Percentiles rank a stretch among this genome's conserved stretches.
Conservation (phyloP, 2,113 vertebrate genomes). For the Condylura cristata region DNA sequence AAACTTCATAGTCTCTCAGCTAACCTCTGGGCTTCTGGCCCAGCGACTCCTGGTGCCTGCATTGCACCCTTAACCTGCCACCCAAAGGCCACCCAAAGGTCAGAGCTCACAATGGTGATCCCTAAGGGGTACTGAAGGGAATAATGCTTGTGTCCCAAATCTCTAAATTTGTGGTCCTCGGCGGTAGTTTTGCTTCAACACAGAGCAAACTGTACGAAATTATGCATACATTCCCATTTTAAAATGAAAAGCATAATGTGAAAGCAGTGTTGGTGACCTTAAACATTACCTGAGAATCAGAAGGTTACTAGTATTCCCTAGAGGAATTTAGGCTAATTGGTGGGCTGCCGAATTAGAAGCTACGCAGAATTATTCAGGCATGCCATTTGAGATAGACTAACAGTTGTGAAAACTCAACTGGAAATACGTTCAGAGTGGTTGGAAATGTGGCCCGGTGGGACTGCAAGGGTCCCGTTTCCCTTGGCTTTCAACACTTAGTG, state of each 20-base stretch:
- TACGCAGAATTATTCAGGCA: not conserved
- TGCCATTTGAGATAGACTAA: not conserved
- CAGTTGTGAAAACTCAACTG: not conserved
- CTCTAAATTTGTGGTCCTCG: not conserved
- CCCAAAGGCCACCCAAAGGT: not conserved
- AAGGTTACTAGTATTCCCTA: not conserved
- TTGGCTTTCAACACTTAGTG: not conserved
- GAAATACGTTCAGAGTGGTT: not conserved
- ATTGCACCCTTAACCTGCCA: not conserved
- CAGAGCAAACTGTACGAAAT: not conserved
- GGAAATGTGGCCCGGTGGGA: not conserved
- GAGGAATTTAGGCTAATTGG: constrained; percentile 6
- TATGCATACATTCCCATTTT: not conserved
- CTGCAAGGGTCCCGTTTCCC: not conserved
- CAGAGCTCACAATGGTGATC: not conserved
- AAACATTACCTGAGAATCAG: constrained; percentile 4
- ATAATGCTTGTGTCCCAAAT: not conserved
- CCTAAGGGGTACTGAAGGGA: not conserved
- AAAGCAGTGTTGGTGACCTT: not conserved
- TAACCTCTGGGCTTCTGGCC: not conserved
- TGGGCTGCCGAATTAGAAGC: not conserved
- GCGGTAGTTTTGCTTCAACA: not conserved
- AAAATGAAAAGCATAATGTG: not conserved
- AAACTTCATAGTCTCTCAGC: not conserved
- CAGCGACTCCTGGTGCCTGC: not conserved